Evolutionary conservation across 2,797 vertebrate genomes (phyloP).

Genomic region (Ibycter americanus): DNA sequence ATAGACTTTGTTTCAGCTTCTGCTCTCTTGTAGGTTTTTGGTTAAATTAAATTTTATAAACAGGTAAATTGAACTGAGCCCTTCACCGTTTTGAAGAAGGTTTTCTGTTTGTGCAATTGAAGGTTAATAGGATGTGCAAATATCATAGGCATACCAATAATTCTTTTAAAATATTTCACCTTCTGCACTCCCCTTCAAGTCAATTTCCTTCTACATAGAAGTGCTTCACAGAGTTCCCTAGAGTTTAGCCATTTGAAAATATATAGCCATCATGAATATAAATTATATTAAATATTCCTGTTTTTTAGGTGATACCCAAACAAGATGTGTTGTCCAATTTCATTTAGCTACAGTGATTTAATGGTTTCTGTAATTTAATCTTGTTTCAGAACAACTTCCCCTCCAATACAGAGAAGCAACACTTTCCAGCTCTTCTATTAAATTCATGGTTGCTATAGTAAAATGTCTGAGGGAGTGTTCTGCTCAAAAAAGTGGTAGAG

Average conservation of each 20-base stretch:
- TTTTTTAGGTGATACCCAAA: not conserved
- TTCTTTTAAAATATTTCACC: not conserved
- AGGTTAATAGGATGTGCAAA: conserved; percentile 32
- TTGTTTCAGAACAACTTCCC: not conserved
- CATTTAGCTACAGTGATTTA: not conserved
- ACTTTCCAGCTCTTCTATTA: not conserved
- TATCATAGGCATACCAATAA: not conserved
- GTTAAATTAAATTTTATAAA: conserved; percentile 40
- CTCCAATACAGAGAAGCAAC: not conserved
- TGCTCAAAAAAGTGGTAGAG: not conserved
- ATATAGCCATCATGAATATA: not conserved
- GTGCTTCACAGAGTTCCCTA: not conserved
- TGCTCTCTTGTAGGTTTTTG: not conserved
- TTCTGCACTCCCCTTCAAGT: not conserved
- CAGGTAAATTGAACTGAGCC: not conserved
- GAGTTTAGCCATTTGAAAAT: not conserved
- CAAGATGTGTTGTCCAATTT: not conserved
- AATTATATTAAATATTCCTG: not conserved
- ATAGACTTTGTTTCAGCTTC: not conserved
- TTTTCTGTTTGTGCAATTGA: not conserved
- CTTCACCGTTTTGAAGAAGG: not conserved
- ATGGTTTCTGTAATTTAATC: conserved; percentile 4
- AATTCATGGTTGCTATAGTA: not conserved
- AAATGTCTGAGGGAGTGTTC: not conserved
- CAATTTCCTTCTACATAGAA: not conserved